Conservation (phyloP, 2,113 vertebrate species). For the Caloenas nicobarica region DNA sequence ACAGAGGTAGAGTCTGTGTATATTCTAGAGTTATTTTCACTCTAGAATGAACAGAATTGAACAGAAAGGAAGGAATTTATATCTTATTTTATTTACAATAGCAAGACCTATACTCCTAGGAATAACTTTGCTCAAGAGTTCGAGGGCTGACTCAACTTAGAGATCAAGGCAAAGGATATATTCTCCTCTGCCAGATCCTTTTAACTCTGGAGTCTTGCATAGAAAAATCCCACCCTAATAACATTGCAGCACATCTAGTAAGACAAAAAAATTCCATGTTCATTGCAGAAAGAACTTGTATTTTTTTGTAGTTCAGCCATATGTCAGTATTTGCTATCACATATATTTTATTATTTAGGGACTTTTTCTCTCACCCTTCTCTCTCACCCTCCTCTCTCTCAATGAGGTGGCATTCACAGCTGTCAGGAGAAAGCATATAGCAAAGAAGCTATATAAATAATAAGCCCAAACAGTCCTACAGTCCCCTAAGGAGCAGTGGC, state of each 20-base stretch:
- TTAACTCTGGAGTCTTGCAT: not conserved
- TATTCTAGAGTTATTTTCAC: not conserved
- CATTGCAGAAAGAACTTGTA: not conserved
- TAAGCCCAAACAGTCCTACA: not conserved
- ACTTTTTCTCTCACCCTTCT: not conserved
- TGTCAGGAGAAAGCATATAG: not conserved
- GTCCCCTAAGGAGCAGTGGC: not conserved
- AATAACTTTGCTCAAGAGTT: not conserved
- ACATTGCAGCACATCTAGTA: not conserved
- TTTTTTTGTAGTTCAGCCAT: not conserved
- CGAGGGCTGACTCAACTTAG: not conserved
- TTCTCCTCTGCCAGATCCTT: not conserved
- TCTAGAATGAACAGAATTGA: not conserved
- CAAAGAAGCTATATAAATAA: not conserved
- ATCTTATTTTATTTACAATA: not conserved
- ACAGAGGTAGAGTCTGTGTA: not conserved
- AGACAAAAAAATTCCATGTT: not conserved
- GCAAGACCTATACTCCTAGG: not conserved
- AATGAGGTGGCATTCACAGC: not conserved
- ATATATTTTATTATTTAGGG: not conserved
- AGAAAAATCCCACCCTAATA: not conserved
- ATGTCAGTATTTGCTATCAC: not conserved
- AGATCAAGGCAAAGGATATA: not conserved
- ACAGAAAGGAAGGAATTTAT: not conserved
- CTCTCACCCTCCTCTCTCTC: accelerated